Evolutionary conservation across 2,797 vertebrate genomes (phyloP), one percentile per base, ranked within the genome.

Genomic region (Hapalemur alaotrensis): DNA sequence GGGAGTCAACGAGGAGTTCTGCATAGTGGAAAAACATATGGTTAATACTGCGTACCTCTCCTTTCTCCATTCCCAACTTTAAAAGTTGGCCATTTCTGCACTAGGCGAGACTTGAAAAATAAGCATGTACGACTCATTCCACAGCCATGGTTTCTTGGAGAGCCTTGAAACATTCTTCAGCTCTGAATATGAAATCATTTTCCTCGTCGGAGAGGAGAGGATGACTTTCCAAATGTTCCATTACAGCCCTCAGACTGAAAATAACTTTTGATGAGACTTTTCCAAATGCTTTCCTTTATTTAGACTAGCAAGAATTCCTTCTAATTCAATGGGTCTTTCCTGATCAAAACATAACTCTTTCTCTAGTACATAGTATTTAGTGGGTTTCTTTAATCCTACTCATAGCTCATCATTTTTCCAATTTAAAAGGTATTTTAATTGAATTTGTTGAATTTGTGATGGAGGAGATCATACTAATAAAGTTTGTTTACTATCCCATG

Each of bases 281-380:
- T 96, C 95, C 92, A 97, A 97, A 95, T 75, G 38, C 86, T 92
- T 93, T 87, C 89, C 85, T 92, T 96, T 98, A 97, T 97, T 98
- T 96, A 97, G 93, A 95, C 93, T 96, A 97, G 84, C 15, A 89
- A 86, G 84, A 81, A n/a, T 96, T 93, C 96, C 86, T 96, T 91
- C 69, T 57, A 38, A 65, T 78, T 97, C 67, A 95, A 82, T 4
- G 63, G 76, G 85, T 90, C 90, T 95, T 95, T 89, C 69, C 69
- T 95, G 75, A 96, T 82, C 69, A 96, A 95, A 97, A 93, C 54
- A 96, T 52, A 92, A 82, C 70, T 93, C 83, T 80, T 57, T 94
- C 82, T 80, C 61, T 91, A 93, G 91, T 84, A 80, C 1, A 5
- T 46, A 30, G 38, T 87, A 86, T 73, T 54, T 79, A 89, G 48